phyloP scores from a whole-genome alignment of 1,140 invertebrate species.

The Trichonephila inaurata region DNA sequence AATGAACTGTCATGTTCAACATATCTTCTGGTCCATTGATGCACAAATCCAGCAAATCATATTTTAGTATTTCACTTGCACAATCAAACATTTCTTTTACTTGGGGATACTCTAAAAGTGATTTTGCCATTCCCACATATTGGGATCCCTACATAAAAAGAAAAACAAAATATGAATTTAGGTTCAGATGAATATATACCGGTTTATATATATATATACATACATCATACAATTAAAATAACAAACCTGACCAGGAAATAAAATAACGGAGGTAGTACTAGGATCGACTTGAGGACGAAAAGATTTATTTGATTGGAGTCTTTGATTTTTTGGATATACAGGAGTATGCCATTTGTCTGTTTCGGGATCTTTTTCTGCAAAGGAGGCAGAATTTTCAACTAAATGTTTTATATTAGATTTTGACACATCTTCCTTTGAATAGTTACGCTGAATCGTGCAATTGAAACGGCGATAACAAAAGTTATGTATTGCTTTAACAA shows the following conservation, averaged over 20 bases:
- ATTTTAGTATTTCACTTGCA: constrained; percentile 92
- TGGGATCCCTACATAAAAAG: constrained; percentile 83
- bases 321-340: constrained; percentile 48
- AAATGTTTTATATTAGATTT: constrained; percentile 44
- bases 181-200: background rate
- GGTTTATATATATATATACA: no score
- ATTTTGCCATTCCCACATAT: constrained; percentile 92
- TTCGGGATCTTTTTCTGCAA: constrained; percentile 1
- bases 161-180: background rate
- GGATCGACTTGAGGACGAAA: constrained; percentile 83
- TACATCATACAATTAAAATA: background rate
- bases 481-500: background rate
- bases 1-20: constrained; percentile 89
- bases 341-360: constrained; percentile 50
- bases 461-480: background rate
- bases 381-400: constrained; percentile 38
- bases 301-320: constrained; percentile 77
- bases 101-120: constrained; percentile 88
- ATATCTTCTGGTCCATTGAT: constrained; percentile 90
- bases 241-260: constrained; percentile 94
- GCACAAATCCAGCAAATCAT: constrained; percentile 92
- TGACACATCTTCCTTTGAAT: background rate
- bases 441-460: background rate
- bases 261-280: constrained; percentile 86
- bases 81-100: constrained; percentile 91